Percentiles rank a stretch among this genome's conserved stretches.
These are phyloP conservation scores for Hirundo rustica DNA, from an alignment of 2,797 vertebrate species.

Conservation along the genomic window DNA sequence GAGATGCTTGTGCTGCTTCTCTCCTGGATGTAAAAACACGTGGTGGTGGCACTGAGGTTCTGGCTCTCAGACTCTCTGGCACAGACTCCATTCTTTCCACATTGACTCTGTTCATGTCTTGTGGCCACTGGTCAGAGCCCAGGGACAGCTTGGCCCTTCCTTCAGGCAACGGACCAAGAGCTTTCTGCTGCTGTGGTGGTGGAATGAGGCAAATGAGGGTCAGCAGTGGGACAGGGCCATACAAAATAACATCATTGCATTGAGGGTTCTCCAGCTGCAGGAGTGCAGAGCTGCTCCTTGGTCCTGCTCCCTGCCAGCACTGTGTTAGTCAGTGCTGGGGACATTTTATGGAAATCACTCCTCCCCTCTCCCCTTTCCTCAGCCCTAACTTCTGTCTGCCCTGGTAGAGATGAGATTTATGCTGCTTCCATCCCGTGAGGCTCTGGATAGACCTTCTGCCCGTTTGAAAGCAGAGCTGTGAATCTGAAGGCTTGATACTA, in stretches of 20 bases:
- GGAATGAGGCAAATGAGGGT: not conserved
- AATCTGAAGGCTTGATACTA: too few species aligned
- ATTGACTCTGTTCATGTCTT: accelerated
- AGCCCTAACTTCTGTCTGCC: not conserved
- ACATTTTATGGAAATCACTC: not conserved
- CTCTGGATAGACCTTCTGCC: not conserved
- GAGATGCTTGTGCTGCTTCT: not conserved
- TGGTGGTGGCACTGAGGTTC: not conserved
- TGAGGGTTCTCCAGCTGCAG: not conserved
- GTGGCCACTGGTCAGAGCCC: not conserved
- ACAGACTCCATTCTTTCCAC: not conserved
- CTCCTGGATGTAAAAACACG: accelerated
- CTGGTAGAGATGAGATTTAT: not conserved
- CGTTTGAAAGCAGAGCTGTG: not conserved
- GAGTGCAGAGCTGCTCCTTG: not conserved
- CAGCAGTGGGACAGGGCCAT: too few species aligned
- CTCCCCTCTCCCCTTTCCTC: not conserved
- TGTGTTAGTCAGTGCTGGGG: not conserved
- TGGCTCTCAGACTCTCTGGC: not conserved
- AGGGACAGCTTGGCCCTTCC: not conserved
- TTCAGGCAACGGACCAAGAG: accelerated
- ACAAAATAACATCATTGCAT: too few species aligned
- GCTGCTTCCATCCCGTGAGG: not conserved
- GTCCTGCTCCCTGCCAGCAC: not conserved
- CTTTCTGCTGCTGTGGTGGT: not conserved